phyloP scores from a whole-genome alignment of 2,113 vertebrate genomes.

The Festucalex cinctus region DNA sequence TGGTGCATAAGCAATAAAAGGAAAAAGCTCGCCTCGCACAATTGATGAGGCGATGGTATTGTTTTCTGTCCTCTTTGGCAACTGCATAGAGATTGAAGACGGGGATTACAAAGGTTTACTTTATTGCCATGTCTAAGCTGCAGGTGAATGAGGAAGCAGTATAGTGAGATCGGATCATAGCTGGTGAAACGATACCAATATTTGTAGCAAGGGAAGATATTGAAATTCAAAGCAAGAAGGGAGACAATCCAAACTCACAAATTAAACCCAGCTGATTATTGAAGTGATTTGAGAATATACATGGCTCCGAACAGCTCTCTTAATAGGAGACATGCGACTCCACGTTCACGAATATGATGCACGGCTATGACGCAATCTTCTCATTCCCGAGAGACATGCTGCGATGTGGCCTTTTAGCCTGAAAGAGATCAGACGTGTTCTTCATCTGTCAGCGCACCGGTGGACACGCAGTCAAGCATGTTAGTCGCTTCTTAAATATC shows the following conservation, averaged over 20 bases:
- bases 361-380: background rate
- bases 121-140: constrained; percentile 8
- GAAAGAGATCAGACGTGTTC: background rate
- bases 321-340: background rate
- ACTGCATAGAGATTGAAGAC: constrained; percentile 18
- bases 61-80: constrained; percentile 14
- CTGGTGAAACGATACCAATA: background rate
- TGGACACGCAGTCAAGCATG: background rate
- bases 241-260: background rate
- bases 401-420: background rate
- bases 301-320: background rate
- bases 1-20: constrained; percentile 41
- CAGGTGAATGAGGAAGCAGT: background rate
- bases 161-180: background rate
- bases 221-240: background rate
- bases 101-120: constrained; percentile 14
- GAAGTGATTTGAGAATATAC: background rate
- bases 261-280: background rate
- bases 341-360: background rate
- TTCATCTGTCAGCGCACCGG: background rate
- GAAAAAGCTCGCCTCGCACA: background rate
- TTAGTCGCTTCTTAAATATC: background rate
- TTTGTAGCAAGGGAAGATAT: constrained; percentile 1
- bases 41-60: constrained; percentile 24
- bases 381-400: background rate